phyloP scores from a whole-genome alignment of 1,140 invertebrate species.

The Ptiloglossa arizonensis region DNA sequence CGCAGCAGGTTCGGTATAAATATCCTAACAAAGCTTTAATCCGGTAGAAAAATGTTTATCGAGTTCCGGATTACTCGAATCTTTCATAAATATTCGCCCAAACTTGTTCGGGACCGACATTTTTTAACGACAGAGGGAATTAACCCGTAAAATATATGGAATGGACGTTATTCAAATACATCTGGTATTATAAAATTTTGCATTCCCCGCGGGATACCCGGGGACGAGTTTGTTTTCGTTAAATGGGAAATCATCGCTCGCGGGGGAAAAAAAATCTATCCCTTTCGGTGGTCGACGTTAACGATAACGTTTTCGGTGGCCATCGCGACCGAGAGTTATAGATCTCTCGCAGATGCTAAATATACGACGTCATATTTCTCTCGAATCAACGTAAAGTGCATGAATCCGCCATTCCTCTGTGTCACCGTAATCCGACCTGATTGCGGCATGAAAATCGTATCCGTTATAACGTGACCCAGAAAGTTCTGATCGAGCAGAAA shows the following conservation, averaged over 20 bases:
- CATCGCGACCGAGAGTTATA: conserved; percentile 12
- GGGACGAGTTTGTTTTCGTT: background rate
- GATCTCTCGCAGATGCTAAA: conserved; percentile 33
- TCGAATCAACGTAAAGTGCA: background rate
- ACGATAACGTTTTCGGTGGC: background rate
- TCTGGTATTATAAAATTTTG: background rate
- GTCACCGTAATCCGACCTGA: conserved; percentile 9
- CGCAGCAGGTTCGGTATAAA: no score
- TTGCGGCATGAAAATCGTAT: conserved; percentile 23
- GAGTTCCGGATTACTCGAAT: background rate
- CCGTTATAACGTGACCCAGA: conserved; percentile 17
- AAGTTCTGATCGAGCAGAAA: conserved; percentile 3
- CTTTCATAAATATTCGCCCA: background rate
- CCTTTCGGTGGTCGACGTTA: conserved; percentile 25
- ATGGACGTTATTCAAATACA: background rate
- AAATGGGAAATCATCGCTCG: background rate
- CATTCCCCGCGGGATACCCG: no score
- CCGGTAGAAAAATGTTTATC: background rate
- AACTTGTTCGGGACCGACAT: background rate
- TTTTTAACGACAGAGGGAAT: background rate
- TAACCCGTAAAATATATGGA: conserved; percentile 1
- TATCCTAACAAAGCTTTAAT: background rate
- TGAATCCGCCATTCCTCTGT: background rate
- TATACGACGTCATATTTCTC: conserved; percentile 4
- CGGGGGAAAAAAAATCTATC: conserved; percentile 12